phyloP scores from a whole-genome alignment of 1,140 invertebrate genomes.

The Bombus confusus region DNA sequence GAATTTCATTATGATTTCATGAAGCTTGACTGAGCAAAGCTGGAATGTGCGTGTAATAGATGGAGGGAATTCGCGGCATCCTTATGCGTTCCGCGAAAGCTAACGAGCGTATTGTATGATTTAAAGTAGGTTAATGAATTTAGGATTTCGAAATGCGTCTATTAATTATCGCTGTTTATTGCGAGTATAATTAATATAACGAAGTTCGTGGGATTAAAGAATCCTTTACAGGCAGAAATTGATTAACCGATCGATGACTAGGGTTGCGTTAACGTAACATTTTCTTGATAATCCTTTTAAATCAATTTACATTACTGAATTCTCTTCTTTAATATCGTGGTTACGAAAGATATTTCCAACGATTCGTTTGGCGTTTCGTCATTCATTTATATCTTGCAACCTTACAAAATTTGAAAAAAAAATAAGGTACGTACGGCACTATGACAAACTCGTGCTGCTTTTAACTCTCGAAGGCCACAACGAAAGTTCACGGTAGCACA shows the following conservation, averaged over 20 bases:
- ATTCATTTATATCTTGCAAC: not conserved
- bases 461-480: not conserved
- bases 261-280: no score
- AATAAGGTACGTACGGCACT: no score
- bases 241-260: no score
- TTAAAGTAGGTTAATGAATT: not conserved
- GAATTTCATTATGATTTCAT: slow-evolving; percentile 25
- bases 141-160: not conserved
- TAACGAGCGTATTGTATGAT: not conserved
- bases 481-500: no score
- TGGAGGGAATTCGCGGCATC: not conserved
- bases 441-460: not conserved
- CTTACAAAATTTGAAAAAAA: no score
- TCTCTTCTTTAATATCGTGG: no score
- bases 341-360: not conserved
- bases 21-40: not conserved
- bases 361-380: not conserved
- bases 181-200: not conserved
- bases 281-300: no score
- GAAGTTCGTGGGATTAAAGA: not conserved
- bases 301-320: no score
- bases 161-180: not conserved
- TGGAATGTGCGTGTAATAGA: not conserved
- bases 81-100: not conserved
- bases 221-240: not conserved